These are phyloP conservation scores for Macrotus californicus DNA, from an alignment of 2,113 vertebrate genomes.

Conservation along the genomic window DNA sequence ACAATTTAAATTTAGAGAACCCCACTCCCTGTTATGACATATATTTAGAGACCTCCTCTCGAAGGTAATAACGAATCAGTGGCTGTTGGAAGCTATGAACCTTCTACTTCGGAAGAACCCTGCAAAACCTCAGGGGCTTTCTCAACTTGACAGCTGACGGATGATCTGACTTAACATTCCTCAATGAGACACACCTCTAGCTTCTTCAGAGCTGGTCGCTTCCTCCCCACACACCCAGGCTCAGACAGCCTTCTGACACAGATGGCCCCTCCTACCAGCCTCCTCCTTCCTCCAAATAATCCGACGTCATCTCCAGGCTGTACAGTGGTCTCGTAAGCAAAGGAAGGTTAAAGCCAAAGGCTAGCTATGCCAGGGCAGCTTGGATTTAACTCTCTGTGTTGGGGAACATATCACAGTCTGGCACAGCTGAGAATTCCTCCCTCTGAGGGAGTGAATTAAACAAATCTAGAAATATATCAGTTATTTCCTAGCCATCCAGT, in stretches of 20 bases:
- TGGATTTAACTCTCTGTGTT: background rate
- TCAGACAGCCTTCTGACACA: background rate
- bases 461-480: background rate
- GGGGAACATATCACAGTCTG: background rate
- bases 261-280: background rate
- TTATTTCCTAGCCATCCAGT: background rate
- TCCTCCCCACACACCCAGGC: background rate
- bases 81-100: background rate
- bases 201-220: background rate
- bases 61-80: background rate
- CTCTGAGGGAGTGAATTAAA: background rate
- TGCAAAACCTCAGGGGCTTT: background rate
- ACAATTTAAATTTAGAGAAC: background rate
- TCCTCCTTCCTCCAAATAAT: background rate
- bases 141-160: background rate
- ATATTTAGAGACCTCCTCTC: background rate
- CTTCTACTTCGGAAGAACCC: background rate
- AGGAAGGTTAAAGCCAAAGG: background rate
- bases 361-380: background rate
- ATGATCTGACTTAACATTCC: background rate
- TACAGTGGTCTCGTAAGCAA: background rate
- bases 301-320: background rate
- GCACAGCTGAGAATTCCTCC: background rate
- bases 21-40: background rate
- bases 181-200: background rate